phyloP scores from a whole-genome alignment of 2,797 vertebrate species.

The Neosalanx taihuensis region DNA sequence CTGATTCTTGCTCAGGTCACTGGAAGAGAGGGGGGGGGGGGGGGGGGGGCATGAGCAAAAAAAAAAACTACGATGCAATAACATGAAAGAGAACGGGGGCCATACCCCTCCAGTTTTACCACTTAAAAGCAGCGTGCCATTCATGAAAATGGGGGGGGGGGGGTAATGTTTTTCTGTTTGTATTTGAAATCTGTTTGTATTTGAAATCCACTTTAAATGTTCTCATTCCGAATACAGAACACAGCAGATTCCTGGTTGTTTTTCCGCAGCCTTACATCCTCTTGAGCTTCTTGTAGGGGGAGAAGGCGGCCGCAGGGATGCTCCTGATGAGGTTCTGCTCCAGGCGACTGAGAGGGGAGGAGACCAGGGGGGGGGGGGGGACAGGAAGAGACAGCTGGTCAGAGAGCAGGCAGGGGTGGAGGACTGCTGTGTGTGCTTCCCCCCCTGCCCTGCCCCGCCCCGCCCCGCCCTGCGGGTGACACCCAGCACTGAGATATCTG shows the following conservation, averaged over 20 bases:
- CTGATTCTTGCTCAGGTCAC: constrained; percentile 99
- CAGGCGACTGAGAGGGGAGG: constrained; percentile 79
- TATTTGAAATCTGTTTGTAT: background rate
- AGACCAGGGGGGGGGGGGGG: constrained; percentile 30
- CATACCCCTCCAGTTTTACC: background rate
- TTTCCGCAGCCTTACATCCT: constrained; percentile 84
- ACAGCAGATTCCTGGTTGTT: too few species aligned
- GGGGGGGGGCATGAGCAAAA: background rate
- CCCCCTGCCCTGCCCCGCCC: too few species aligned
- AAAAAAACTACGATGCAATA: background rate
- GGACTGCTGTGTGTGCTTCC: too few species aligned
- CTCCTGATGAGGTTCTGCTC: constrained; percentile 97
- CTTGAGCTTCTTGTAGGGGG: constrained; percentile 95
- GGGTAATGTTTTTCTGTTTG: constrained; percentile 6
- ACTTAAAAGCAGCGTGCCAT: background rate
- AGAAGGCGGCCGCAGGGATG: constrained; percentile 90
- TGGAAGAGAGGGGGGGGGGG: constrained; percentile 61
- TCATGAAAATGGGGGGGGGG: background rate
- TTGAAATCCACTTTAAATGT: background rate
- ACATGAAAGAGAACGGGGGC: background rate
- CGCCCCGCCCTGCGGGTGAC: too few species aligned
- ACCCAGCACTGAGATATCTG: background rate
- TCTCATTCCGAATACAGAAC: background rate
- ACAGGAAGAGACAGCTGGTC: constrained; percentile 9
- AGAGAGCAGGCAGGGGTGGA: too few species aligned